These are phyloP conservation scores for Eremophila alpestris DNA, from an alignment of 2,797 vertebrate genomes.

Conservation along the genomic window DNA sequence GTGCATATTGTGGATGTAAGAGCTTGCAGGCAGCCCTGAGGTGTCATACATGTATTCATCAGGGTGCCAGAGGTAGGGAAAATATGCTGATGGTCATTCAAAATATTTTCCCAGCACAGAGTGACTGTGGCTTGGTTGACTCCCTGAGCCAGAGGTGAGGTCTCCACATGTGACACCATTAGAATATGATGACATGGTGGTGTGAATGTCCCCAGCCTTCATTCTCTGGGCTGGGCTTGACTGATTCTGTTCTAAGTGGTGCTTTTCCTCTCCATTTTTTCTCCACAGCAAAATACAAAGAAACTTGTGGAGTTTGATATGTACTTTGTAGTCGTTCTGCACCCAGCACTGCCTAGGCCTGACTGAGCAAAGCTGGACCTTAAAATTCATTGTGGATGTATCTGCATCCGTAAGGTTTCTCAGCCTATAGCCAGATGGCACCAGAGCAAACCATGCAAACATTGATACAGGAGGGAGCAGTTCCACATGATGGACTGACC, in stretches of 20 bases:
- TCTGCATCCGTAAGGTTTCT: accelerated
- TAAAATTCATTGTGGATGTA: background rate
- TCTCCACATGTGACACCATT: background rate
- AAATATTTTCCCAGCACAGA: background rate
- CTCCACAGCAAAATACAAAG: background rate
- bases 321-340: background rate
- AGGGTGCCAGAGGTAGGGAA: background rate
- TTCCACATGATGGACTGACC: background rate
- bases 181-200: background rate
- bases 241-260: background rate
- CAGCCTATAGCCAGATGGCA: background rate
- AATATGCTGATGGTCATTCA: background rate
- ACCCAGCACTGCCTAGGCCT: background rate
- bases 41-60: background rate
- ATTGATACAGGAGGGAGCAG: background rate
- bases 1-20: background rate
- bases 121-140: background rate
- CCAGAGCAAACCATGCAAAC: background rate
- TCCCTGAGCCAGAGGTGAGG: background rate
- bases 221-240: background rate
- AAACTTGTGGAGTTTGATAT: background rate
- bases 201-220: background rate
- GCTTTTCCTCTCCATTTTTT: background rate
- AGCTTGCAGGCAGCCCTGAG: background rate
- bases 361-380: background rate